These are phyloP conservation scores for Lontra canadensis DNA, from an alignment of 2,113 vertebrate species.

Conservation along the genomic window DNA sequence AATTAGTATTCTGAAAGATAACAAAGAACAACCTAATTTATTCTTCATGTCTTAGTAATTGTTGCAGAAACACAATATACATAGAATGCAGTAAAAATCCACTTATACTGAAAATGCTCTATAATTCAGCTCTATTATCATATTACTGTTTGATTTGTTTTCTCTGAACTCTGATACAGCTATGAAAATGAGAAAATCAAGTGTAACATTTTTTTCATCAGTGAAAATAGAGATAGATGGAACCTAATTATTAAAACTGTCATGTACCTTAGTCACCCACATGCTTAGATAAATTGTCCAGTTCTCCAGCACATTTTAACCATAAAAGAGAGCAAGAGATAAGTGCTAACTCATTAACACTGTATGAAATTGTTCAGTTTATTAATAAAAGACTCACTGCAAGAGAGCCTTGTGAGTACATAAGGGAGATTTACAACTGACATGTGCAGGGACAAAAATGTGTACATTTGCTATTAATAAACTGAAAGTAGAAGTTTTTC, in stretches of 20 bases:
- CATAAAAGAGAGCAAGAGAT: slow-evolving; percentile 58
- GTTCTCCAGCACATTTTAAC: slow-evolving; percentile 60
- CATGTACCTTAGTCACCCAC: slow-evolving; percentile 77
- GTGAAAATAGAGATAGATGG: slow-evolving; percentile 79
- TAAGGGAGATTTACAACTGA: slow-evolving; percentile 72
- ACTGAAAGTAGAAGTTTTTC: slow-evolving; percentile 67
- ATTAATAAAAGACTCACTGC: slow-evolving; percentile 71
- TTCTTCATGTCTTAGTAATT: slow-evolving; percentile 64
- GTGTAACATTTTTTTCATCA: slow-evolving; percentile 84
- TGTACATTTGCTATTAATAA: slow-evolving; percentile 75
- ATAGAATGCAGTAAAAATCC: slow-evolving; percentile 68
- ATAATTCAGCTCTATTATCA: slow-evolving; percentile 76
- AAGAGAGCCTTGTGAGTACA: slow-evolving; percentile 51
- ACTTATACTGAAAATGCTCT: slow-evolving; percentile 61
- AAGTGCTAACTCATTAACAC: slow-evolving; percentile 71
- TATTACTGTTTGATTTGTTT: slow-evolving; percentile 80
- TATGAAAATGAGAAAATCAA: slow-evolving; percentile 83
- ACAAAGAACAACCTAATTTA: slow-evolving; percentile 64
- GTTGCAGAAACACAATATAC: slow-evolving; percentile 60
- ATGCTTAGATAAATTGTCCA: slow-evolving; percentile 69
- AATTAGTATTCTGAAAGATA: slow-evolving; percentile 63
- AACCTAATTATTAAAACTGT: slow-evolving; percentile 78
- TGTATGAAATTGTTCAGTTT: slow-evolving; percentile 67
- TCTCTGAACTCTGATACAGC: slow-evolving; percentile 76
- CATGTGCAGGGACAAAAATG: slow-evolving; percentile 53